A percentile compares a stretch with the other conserved stretches of the same genome.
Evolutionary conservation across 2,113 vertebrate species (phyloP).

Genomic region (Siniperca knerii): DNA sequence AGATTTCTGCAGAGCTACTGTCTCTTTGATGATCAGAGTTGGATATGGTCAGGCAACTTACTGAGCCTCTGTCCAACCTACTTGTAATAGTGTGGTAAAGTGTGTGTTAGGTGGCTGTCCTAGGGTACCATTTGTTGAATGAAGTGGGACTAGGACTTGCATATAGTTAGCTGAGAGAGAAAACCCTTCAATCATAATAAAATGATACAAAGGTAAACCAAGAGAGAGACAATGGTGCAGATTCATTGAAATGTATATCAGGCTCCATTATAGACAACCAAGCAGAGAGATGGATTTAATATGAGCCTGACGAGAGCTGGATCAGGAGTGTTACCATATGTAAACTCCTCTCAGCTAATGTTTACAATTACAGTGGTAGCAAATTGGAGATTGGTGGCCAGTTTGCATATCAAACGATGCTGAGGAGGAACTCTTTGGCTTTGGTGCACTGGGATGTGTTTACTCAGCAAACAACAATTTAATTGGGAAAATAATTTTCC

Average conservation of each 20-base stretch:
- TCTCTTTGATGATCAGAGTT: slow-evolving; percentile 41
- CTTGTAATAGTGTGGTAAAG: neutral
- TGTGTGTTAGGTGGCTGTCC: neutral
- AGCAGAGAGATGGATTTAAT: slow-evolving; percentile 9
- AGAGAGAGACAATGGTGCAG: neutral
- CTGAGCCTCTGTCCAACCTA: neutral
- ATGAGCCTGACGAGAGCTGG: slow-evolving; percentile 30
- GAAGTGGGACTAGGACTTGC: neutral
- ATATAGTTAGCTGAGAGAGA: neutral
- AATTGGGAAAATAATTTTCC: slow-evolving; percentile 77
- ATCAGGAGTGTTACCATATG: slow-evolving; percentile 55
- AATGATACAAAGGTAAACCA: neutral
- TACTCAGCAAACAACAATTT: slow-evolving; percentile 78
- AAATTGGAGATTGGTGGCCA: slow-evolving; percentile 62
- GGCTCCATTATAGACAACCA: neutral
- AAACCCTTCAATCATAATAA: neutral
- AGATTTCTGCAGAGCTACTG: slow-evolving; percentile 9
- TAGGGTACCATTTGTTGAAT: neutral
- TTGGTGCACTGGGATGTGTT: slow-evolving; percentile 66
- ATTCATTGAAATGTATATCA: slow-evolving; percentile 1
- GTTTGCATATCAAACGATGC: slow-evolving; percentile 72
- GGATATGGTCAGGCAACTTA: neutral
- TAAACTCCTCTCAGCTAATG: slow-evolving; percentile 68
- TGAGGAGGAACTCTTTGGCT: slow-evolving; percentile 62
- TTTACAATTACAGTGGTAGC: slow-evolving; percentile 66